Conservation (phyloP, 2,797 vertebrate species). For the Gastrophryne carolinensis region DNA sequence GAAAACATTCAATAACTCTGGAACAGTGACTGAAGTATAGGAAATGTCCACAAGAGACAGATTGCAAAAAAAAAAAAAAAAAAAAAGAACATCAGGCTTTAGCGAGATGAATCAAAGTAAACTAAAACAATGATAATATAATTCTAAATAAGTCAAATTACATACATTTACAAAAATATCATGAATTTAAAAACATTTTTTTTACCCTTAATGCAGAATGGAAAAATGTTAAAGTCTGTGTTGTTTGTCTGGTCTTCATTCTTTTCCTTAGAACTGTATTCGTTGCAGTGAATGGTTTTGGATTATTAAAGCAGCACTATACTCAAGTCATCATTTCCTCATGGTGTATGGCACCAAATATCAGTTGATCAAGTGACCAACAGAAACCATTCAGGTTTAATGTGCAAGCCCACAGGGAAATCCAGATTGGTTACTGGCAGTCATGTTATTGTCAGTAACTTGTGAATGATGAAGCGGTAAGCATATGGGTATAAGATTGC, state of each 20-base stretch:
- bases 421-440: too few relatives aligned
- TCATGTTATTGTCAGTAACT: too few relatives aligned
- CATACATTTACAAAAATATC: background rate
- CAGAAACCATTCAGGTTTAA: too few relatives aligned
- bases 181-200: background rate
- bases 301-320: too few relatives aligned
- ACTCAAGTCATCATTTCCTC: too few relatives aligned
- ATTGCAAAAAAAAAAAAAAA: constrained; percentile 32
- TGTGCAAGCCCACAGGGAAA: too few relatives aligned
- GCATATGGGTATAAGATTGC: too few relatives aligned
- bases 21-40: background rate
- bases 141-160: constrained; percentile 22
- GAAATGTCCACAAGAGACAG: constrained; percentile 34
- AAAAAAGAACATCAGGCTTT: constrained; percentile 44
- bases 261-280: too few relatives aligned
- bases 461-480: too few relatives aligned
- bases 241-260: background rate
- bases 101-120: background rate
- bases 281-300: too few relatives aligned
- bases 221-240: background rate
- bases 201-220: background rate
- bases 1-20: background rate
- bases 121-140: constrained; percentile 28
- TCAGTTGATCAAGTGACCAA: too few relatives aligned
- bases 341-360: too few relatives aligned